These are phyloP conservation scores for Anastrepha obliqua DNA, from an alignment of 1,140 invertebrate species.

Conservation along the genomic window DNA sequence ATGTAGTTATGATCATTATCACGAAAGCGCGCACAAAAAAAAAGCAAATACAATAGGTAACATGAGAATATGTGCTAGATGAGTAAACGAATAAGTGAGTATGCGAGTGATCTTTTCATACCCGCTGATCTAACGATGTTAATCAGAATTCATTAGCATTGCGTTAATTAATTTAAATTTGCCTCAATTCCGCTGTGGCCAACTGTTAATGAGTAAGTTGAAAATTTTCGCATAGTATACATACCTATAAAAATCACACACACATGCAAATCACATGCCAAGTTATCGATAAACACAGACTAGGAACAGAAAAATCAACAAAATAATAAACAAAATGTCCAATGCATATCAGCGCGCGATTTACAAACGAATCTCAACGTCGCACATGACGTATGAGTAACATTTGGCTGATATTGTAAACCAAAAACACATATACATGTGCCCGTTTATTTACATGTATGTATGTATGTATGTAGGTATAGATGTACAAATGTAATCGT, in stretches of 20 bases:
- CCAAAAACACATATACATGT: not conserved
- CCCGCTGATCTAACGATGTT: slow-evolving; percentile 6
- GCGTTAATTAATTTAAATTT: slow-evolving; percentile 53
- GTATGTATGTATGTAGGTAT: slow-evolving; percentile 33
- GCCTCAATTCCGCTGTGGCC: slow-evolving; percentile 2
- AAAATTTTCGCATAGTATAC: not conserved
- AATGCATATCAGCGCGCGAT: too few relatives aligned
- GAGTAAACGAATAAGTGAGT: not conserved
- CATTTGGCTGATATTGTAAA: not conserved
- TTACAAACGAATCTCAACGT: too few relatives aligned
- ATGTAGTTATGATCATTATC: slow-evolving; percentile 49
- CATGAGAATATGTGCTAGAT: not conserved
- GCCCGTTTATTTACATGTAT: not conserved
- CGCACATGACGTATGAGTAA: too few relatives aligned
- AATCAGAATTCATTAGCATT: slow-evolving; percentile 45
- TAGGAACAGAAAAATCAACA: too few relatives aligned
- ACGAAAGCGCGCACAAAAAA: slow-evolving; percentile 15
- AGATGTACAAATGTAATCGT: slow-evolving; percentile 6
- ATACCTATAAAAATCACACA: not conserved
- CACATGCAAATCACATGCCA: too few relatives aligned
- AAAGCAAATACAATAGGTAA: not conserved
- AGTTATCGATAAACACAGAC: not conserved
- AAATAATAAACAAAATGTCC: too few relatives aligned
- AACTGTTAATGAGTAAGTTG: slow-evolving; percentile 22
- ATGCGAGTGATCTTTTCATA: not conserved